Percentiles rank a stretch among this genome's conserved stretches.
These are phyloP conservation scores for Sparus aurata DNA, from an alignment of 2,797 vertebrate genomes.

Conservation along the genomic window DNA sequence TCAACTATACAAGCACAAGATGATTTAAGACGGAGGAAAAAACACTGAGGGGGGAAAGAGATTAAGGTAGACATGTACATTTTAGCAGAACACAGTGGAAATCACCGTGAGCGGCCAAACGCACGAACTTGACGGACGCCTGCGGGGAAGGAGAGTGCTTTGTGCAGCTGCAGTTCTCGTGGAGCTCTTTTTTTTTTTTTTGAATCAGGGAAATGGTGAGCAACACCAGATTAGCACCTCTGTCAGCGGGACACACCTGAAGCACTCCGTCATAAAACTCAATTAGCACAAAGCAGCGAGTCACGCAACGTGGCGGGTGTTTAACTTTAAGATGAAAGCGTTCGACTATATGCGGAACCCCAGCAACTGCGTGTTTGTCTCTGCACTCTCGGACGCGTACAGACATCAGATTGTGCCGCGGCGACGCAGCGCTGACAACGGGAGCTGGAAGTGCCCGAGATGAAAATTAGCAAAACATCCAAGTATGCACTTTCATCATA, in stretches of 20 bases:
- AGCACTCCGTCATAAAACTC: slow-evolving; percentile 35
- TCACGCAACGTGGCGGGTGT: slow-evolving; percentile 21
- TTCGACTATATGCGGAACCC: slow-evolving; percentile 40
- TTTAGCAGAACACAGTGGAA: slow-evolving; percentile 13
- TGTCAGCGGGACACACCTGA: slow-evolving; percentile 38
- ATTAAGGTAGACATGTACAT: slow-evolving; percentile 18
- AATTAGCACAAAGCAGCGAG: slow-evolving; percentile 49
- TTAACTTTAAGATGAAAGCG: slow-evolving; percentile 63
- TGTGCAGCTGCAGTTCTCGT: slow-evolving; percentile 39
- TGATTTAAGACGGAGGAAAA: background rate
- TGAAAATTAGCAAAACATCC: slow-evolving; percentile 74
- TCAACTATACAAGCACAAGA: slow-evolving; percentile 37
- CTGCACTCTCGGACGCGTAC: slow-evolving; percentile 22
- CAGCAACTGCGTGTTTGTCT: slow-evolving; percentile 29
- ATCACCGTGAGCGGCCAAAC: slow-evolving; percentile 38
- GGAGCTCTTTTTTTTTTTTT: background rate
- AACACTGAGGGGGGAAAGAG: background rate
- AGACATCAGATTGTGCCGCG: slow-evolving; percentile 43
- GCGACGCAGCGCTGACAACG: slow-evolving; percentile 58
- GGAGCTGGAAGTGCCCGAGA: slow-evolving; percentile 53
- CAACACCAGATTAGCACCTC: slow-evolving; percentile 37
- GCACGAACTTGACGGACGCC: slow-evolving; percentile 23
- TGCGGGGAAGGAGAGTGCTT: slow-evolving; percentile 26
- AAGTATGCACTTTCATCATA: slow-evolving; percentile 70
- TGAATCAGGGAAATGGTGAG: slow-evolving; percentile 54